Conservation (phyloP, 2,113 vertebrate species). For the Cebus imitator region DNA sequence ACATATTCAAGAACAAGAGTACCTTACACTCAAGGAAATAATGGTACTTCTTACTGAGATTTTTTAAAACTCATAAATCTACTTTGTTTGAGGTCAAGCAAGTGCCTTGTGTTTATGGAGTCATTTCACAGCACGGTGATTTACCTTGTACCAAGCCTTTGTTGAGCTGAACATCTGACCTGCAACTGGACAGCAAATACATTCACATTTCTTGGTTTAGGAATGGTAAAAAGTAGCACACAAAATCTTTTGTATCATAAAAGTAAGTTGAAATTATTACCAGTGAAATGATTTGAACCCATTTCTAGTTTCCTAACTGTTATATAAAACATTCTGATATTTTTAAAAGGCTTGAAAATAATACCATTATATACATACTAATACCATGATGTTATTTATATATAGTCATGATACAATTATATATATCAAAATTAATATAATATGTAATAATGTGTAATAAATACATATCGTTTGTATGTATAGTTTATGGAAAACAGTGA, state of each 20-base stretch:
- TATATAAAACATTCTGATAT: not conserved
- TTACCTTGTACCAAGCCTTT: not conserved
- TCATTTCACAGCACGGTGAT: not conserved
- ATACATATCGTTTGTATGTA: too few relatives aligned
- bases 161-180: not conserved
- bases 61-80: not conserved
- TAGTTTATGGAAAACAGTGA: not conserved
- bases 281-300: not conserved
- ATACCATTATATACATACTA: not conserved
- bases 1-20: not conserved
- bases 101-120: not conserved
- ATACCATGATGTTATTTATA: too few relatives aligned
- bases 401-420: too few relatives aligned
- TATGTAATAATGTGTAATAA: not conserved
- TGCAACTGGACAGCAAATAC: not conserved
- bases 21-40: not conserved
- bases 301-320: not conserved
- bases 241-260: not conserved
- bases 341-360: not conserved
- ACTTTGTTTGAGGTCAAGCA: not conserved
- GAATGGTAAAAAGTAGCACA: not conserved
- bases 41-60: not conserved
- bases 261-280: not conserved
- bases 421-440: not conserved
- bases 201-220: not conserved